These are phyloP conservation scores for Orthonevra nobilis DNA, from an alignment of 2,888 invertebrate genomes.

Conservation along the genomic window DNA sequence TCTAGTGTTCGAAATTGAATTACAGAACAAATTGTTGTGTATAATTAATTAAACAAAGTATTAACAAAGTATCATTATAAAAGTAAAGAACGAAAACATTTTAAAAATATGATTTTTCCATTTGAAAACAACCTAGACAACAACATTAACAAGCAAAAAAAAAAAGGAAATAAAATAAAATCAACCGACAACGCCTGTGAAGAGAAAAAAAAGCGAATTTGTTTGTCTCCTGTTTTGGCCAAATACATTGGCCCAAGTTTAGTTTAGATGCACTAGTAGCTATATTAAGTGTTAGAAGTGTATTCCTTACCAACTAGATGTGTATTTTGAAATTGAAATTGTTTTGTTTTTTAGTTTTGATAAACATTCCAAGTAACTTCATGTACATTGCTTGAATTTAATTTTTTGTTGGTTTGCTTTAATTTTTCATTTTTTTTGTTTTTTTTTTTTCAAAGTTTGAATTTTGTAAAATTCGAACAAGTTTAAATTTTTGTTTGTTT, in stretches of 20 bases:
- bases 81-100: conserved; percentile 2
- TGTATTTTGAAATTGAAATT: too few species aligned
- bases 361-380: conserved; percentile 37
- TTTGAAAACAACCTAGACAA: background rate
- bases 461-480: too few species aligned
- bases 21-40: too few species aligned
- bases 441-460: too few species aligned
- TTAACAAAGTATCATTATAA: conserved; percentile 11
- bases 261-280: conserved; percentile 10
- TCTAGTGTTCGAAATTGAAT: too few species aligned
- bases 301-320: conserved; percentile 21
- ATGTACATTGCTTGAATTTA: conserved; percentile 38
- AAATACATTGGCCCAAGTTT: conserved; percentile 5
- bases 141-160: too few species aligned
- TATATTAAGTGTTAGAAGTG: conserved; percentile 17
- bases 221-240: too few species aligned
- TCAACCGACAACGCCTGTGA: conserved; percentile 12
- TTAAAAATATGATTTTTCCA: conserved; percentile 21
- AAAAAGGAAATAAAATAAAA: background rate
- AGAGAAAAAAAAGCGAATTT: conserved; percentile 4
- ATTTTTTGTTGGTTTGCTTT: too few species aligned
- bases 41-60: background rate
- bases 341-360: conserved; percentile 6
- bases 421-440: conserved; percentile 21
- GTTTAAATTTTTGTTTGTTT: background rate